phyloP scores from a whole-genome alignment of 2,797 vertebrate genomes.

The Distichodus sexfasciatus region DNA sequence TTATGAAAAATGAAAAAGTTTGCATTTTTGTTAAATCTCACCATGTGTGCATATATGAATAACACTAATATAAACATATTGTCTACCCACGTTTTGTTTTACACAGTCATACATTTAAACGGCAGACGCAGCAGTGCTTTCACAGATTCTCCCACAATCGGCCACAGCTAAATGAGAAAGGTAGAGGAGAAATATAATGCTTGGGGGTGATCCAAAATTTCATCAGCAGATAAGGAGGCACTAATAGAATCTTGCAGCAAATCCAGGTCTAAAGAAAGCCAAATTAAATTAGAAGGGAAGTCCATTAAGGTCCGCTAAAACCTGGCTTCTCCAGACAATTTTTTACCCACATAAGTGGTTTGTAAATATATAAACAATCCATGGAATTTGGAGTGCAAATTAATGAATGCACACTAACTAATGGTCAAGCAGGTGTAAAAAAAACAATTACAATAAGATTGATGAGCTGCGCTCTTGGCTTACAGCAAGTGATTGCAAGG shows the following conservation, averaged over 20 bases:
- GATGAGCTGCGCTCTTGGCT: background rate
- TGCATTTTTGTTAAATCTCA: too few relatives aligned
- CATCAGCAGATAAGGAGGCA: constrained; percentile 11
- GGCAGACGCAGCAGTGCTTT: background rate
- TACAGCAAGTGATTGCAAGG: background rate
- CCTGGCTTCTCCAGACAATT: constrained; percentile 16
- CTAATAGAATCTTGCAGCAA: constrained; percentile 14
- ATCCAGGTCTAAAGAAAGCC: background rate
- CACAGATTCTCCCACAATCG: background rate
- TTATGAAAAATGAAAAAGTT: background rate
- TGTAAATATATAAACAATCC: constrained; percentile 13
- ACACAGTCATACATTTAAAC: background rate
- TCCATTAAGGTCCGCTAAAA: constrained; percentile 27
- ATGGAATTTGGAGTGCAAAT: background rate
- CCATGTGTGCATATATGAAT: background rate
- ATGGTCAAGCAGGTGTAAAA: background rate
- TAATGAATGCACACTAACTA: background rate
- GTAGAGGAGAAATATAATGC: constrained; percentile 13
- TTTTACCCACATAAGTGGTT: constrained; percentile 10
- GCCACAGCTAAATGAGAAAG: background rate
- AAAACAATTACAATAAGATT: background rate
- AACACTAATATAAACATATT: constrained; percentile 11
- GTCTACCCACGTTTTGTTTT: background rate
- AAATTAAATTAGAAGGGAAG: constrained; percentile 37
- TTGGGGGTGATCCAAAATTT: constrained; percentile 3